These are phyloP conservation scores for Acrobasis consociella DNA, from an alignment of 2,888 invertebrate species.

Conservation along the genomic window DNA sequence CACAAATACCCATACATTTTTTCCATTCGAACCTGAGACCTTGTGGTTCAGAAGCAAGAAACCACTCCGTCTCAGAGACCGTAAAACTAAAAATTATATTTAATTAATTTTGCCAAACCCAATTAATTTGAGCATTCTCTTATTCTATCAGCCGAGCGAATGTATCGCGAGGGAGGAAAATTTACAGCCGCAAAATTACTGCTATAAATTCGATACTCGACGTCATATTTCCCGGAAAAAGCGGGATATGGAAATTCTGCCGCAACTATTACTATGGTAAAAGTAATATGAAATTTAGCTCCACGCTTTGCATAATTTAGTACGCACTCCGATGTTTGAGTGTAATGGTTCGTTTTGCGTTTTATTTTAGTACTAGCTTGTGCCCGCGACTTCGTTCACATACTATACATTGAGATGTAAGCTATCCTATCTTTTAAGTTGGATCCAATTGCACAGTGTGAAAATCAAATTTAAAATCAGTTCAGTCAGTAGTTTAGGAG, in stretches of 20 bases:
- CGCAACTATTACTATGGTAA: not conserved
- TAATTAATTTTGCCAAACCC: not conserved
- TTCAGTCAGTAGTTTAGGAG: too few relatives aligned
- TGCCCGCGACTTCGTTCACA: too few relatives aligned
- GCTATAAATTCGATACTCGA: slow-evolving; percentile 20
- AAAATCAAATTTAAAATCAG: too few relatives aligned
- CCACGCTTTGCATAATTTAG: slow-evolving; percentile 2
- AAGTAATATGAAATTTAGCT: not conserved
- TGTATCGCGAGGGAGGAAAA: slow-evolving; percentile 8
- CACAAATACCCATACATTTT: too few relatives aligned
- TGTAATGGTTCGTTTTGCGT: not conserved
- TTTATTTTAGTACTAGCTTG: not conserved
- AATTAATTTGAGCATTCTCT: not conserved
- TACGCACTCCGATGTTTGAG: not conserved
- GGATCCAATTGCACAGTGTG: too few relatives aligned
- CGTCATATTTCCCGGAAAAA: slow-evolving; percentile 18
- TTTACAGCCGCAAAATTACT: slow-evolving; percentile 16
- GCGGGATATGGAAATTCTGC: slow-evolving; percentile 15
- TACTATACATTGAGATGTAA: too few relatives aligned
- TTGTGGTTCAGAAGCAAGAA: too few relatives aligned
- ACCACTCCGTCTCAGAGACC: too few relatives aligned
- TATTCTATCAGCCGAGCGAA: not conserved
- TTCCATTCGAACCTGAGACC: too few relatives aligned
- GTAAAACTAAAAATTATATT: not conserved
- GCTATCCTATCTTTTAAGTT: too few relatives aligned